Evolutionary conservation across 2,888 invertebrate species (phyloP), one percentile per base, ranked within the genome.

Genomic region (Tillus elongatus): DNA sequence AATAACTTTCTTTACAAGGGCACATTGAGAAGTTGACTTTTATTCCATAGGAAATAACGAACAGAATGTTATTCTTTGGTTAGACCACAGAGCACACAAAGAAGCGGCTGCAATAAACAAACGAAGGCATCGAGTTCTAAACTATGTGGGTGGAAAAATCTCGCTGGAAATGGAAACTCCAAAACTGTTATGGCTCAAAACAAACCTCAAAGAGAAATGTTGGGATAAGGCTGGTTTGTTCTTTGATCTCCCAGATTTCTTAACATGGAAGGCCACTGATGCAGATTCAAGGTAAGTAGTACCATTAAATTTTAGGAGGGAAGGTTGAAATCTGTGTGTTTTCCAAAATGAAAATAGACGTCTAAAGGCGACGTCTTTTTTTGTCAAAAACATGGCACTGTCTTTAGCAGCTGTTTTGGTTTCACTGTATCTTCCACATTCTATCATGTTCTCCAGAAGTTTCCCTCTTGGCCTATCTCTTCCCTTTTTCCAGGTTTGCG

Each of bases 151-250:
- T 2, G 92, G 92, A 0, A 82, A 80, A 66, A 83, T 96, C 3
- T 95, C 93, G 1, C 70, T 90, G n/a, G 96, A 96, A 73, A 96
- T 96, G 93, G 80, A 96, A 72, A 82, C 86, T 40, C 93, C 96
- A 0, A 97, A 96, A 69, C 63, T 96, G 11, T 63, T 93, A 15
- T 97, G 96, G 96, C 60, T 96, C 1, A 95, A 95, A 63, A 77
- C 72, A 50, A 71, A 84, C 66, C 58, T 86, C 6, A 56, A 51
- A 3, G 63, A 73, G 1, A 58, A 69, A 2, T 75, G 75, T 49
- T 93, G 88, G 86, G 51, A 68, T 1, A 74, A 77, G 39, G 78
- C 78, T 33, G 79, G 78, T 34, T 72, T 80, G 41, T 84, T 89
- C 51, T 90, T 96, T 63, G 95, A 96, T 63, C 69, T 96, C 31